phyloP scores from a whole-genome alignment of 2,888 invertebrate species.

The Esperia sulphurella region DNA sequence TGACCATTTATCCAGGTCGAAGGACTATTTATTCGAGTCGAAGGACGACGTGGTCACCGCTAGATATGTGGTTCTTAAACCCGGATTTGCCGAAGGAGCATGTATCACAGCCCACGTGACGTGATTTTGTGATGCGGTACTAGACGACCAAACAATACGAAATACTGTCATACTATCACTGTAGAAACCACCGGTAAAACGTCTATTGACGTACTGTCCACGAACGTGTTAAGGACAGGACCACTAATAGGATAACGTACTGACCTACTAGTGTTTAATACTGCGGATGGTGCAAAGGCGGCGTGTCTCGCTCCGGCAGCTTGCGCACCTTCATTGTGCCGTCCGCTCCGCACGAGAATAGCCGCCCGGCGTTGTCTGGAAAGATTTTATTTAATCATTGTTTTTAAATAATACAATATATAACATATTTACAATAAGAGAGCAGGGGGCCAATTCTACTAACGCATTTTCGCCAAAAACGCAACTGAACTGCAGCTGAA shows the following conservation, averaged over 20 bases:
- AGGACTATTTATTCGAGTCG: not conserved
- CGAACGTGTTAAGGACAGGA: not conserved
- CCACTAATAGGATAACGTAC: not conserved
- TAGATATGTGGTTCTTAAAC: no score
- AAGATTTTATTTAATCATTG: not conserved
- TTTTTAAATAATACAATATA: not conserved
- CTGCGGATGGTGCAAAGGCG: constrained; percentile 52
- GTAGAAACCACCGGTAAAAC: no score
- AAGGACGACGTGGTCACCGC: no score
- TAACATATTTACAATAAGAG: not conserved
- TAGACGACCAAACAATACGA: no score
- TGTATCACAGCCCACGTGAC: no score
- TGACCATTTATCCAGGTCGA: not conserved
- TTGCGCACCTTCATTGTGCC: constrained; percentile 98
- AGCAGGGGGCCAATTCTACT: no score
- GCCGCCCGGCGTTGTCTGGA: constrained; percentile 88
- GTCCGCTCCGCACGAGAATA: constrained; percentile 99
- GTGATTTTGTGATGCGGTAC: no score
- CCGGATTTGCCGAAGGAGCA: no score
- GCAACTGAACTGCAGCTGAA: no score
- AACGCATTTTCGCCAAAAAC: no score
- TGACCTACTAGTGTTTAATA: constrained; percentile 29
- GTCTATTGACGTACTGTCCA: no score
- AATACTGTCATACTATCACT: no score
- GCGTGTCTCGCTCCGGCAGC: constrained; percentile 87